Conservation (phyloP, 1,140 invertebrate genomes). For the Bradysia coprophila region DNA sequence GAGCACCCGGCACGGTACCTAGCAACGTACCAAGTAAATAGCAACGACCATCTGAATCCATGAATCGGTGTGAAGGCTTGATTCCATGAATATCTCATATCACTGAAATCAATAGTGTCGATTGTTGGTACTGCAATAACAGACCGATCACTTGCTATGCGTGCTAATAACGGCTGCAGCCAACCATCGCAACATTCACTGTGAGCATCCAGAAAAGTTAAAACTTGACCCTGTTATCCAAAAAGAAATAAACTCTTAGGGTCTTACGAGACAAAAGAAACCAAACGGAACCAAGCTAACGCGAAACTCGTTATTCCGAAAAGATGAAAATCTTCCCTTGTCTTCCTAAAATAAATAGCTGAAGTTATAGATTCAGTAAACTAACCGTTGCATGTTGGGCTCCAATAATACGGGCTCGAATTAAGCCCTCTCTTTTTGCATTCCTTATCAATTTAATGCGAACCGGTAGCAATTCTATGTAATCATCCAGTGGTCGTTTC, state of each 20-base stretch:
- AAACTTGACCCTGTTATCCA: conserved; percentile 27
- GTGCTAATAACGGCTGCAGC: conserved; percentile 50
- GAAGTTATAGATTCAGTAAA: conserved; percentile 25
- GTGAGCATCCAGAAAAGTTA: conserved; percentile 66
- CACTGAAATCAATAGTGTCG: conserved; percentile 79
- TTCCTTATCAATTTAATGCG: conserved; percentile 38
- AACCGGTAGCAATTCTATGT: conserved; percentile 50
- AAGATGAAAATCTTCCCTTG: too few relatives aligned
- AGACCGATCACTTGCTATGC: conserved; percentile 40
- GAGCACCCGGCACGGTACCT: not conserved
- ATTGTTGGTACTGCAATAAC: conserved; percentile 62
- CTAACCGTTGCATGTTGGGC: conserved; percentile 33
- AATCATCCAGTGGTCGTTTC: conserved; percentile 46
- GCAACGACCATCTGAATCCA: conserved; percentile 96
- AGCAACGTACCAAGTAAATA: conserved; percentile 71
- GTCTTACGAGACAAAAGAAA: too few relatives aligned
- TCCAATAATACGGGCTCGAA: conserved; percentile 52
- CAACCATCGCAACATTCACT: conserved; percentile 65
- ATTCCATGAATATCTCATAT: conserved; percentile 72
- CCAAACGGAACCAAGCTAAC: too few relatives aligned
- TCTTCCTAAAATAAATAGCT: too few relatives aligned
- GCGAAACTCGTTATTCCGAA: too few relatives aligned
- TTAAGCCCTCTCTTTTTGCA: conserved; percentile 42
- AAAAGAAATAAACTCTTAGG: too few relatives aligned
- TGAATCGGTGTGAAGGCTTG: conserved; percentile 87